Conservation (phyloP, 2,888 invertebrate species). For the Drosophila cracens region DNA sequence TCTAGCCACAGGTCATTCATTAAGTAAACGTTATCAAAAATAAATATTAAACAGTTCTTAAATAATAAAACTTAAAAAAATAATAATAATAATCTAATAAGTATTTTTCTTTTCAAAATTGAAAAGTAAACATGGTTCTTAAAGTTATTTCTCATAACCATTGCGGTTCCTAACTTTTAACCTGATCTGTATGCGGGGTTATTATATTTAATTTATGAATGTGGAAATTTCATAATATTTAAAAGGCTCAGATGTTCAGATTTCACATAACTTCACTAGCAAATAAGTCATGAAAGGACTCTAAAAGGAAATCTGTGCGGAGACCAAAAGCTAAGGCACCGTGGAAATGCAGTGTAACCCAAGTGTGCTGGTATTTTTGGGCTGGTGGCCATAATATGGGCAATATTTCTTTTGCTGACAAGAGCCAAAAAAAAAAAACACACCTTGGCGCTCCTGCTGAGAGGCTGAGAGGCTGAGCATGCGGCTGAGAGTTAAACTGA, state of each 20-base stretch:
- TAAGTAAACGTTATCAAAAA: conserved; percentile 21
- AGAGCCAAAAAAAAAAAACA: conserved; percentile 45
- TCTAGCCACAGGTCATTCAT: conserved; percentile 21
- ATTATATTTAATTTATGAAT: conserved; percentile 61
- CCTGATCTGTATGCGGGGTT: conserved; percentile 11
- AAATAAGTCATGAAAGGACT: conserved; percentile 60
- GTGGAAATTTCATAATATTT: conserved; percentile 31
- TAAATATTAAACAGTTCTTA: not conserved
- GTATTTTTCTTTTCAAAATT: not conserved
- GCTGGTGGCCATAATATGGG: conserved; percentile 63
- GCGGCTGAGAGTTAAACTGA: conserved; percentile 6
- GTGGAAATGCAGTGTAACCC: conserved; percentile 32
- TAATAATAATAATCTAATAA: not conserved
- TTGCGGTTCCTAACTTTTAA: not conserved
- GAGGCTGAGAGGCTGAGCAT: conserved; percentile 9
- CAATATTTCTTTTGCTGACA: conserved; percentile 74
- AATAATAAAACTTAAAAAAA: not conserved
- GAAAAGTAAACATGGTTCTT: not conserved
- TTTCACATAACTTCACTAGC: conserved; percentile 33
- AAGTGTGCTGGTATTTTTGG: conserved; percentile 46
- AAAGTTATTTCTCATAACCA: not conserved
- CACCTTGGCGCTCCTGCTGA: conserved; percentile 37
- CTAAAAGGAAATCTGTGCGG: conserved; percentile 50
- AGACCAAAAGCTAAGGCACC: conserved; percentile 2
- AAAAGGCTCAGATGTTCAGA: conserved; percentile 44